Base-by-base conservation (phyloP, 2,797 vertebrate genomes). In the Sebastes flavidus region DNA sequence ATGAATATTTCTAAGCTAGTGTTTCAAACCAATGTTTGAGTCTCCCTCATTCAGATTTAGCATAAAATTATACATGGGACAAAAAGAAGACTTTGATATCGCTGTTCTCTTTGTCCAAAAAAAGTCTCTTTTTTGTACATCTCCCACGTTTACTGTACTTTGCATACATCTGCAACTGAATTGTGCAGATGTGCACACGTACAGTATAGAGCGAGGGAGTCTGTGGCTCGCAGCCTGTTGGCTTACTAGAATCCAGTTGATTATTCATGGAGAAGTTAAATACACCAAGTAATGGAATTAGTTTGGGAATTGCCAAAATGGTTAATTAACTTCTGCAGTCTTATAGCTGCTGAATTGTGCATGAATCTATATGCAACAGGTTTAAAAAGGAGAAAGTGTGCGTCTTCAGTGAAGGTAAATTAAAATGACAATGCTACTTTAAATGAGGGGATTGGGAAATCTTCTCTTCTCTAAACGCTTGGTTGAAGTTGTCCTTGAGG, bases 271-370 rank as follows among this genome's bases (percentile, higher is more conserved):
- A 55, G 78, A 84, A 78, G 71, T 82, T 86, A 80, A 89, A 86
- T 76, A 85, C 72, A 88, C 84, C 77, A 88, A 83, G 83, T 88
- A 90, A 92, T 92, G 80, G 88, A 91, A 88, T 92, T 91, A 88
- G 86, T 80, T 79, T 75, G 55, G 42, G 81, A 87, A 78, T 81
- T 85, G 81, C 86, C 82, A 88, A 76, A 87, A 78, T 81, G 75
- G 78, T 78, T 89, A 80, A 92, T 89, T 88, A 80, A 55, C 80
- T 78, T 75, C 58, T 79, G 77, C 63, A 32, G 75, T 56, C 66
- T 68, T 69, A 71, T 69, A 71, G 25, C 65, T 61, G 66, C 75
- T 58, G 85, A 80, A 78, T 78, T 81, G 32, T 56, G 14, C 52
- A 54, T 62, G 36, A 80, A 66, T 72, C 36, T 77, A 30, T 14